Evolutionary conservation across 2,888 invertebrate species (phyloP), one percentile per base, ranked within the genome.

Genomic region (Electrophaes corylata): DNA sequence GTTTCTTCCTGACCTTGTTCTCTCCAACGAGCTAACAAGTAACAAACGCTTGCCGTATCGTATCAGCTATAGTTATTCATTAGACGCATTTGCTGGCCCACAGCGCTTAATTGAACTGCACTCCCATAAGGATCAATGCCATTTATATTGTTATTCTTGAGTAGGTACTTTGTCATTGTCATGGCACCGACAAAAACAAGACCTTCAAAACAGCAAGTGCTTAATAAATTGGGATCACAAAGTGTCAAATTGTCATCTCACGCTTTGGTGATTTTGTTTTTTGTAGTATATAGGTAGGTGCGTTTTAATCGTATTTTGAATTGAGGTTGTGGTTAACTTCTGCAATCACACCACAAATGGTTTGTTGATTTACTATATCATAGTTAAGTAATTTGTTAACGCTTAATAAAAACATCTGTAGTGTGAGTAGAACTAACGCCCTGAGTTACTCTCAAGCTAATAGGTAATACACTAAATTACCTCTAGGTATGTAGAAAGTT

Each of bases 1-100:
- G 72, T 81, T 90, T 75, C 70, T 65, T 29, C 29, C 62, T 77
- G 81, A 81, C 89, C 90, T 90, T 88, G 89, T 81, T 83, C 80
- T 81, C 81, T 78, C 78, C 75, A 63, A 68, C 71, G 65, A 78
- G 78, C 78, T 78, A 83, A 80, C 78, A 74, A 83, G 73, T 67
- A 62, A 72, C 75, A 76, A 79, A 72, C 73, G 75, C 77, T 78
- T 85, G 26, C 10, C 10, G 76, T 75, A 73, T 76, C 51, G 43
- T 57, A 54, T 67, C 12, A 63, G 71, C 67, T 68, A 71, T 70
- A 71, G 62, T 69, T 77, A 73, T 78, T 78, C 77, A 79, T 82
- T 83, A 82, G 78, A 77, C 63, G 71, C 76, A 81, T 81, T 80
- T 72, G 75, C 71, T 79, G 79, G 74, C 76, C 80, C 81, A 81